phyloP scores from a whole-genome alignment of 1,140 invertebrate genomes.

The Sycobia sp. region DNA sequence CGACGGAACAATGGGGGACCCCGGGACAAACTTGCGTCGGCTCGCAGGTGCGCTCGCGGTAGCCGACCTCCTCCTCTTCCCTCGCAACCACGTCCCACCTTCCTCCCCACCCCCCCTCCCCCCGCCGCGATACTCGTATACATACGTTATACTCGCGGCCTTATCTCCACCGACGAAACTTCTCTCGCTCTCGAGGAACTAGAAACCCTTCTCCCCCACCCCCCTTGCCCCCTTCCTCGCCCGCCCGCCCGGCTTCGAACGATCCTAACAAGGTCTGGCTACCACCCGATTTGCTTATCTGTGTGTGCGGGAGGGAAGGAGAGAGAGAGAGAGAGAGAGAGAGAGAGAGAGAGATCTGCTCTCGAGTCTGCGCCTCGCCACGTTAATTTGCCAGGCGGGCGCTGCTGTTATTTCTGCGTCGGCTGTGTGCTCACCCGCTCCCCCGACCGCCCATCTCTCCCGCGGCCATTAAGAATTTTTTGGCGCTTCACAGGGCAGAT shows the following conservation, averaged over 20 bases:
- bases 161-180: conserved; percentile 20
- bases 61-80: conserved; percentile 16
- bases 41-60: conserved; percentile 30
- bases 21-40: conserved; percentile 28
- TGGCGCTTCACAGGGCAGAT: background rate
- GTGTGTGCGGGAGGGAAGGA: no score
- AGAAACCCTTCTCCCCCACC: no score
- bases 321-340: no score
- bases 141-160: background rate
- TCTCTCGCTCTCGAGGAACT: conserved; percentile 6
- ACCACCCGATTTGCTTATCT: conserved; percentile 35
- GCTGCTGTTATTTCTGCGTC: no score
- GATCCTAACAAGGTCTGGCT: conserved; percentile 14
- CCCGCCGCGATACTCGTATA: background rate
- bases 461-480: conserved; percentile 28
- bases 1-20: no score
- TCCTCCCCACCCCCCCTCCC: background rate
- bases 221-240: no score
- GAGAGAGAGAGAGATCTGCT: no score
- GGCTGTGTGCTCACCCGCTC: no score
- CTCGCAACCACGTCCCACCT: no score
- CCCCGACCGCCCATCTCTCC: background rate
- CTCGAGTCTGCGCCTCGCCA: no score
- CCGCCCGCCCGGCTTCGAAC: no score
- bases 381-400: no score